Evolutionary conservation across 2,888 invertebrate genomes (phyloP), one percentile per base, ranked within the genome.

Genomic region (Myathropa florea): DNA sequence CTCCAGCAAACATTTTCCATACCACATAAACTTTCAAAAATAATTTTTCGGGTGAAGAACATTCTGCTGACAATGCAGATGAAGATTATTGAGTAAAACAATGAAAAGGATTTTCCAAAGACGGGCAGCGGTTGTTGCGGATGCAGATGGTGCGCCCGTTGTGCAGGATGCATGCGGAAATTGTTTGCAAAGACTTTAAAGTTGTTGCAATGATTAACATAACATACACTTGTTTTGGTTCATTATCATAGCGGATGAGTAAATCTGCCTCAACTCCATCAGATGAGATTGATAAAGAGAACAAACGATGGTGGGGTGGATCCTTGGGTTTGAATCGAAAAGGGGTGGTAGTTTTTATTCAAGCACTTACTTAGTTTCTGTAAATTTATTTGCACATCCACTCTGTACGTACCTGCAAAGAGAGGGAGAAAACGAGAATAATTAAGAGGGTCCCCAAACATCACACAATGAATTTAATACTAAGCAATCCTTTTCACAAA

Each of bases 21-120:
- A 61, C 60, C 61, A 36, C 65, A 61, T 61, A 67, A 73, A 80
- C 72, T 80, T 80, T 73, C 39, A 61, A 73, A 73, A 67, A 80
- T 71, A 59, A 73, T 73, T 67, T 73, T 61, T 80, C 33, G 65
- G 80, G 1, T 73, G 67, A 73, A 36, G 53, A 53, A 72, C 30
- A 53, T 33, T 71, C 55, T 67, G 60, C 72, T 67, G 65, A 80
- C 73, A 73, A 60, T 72, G 80, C 67, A 53, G 60, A 72, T 55
- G 67, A 24, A 73, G 46, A 65, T 79, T 76, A 53, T 72, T 60
- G 12, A 14, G 60, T 33, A 60, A 59, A 79, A 79, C 65, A 79
- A 33, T 46, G 14, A 33, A 18, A 7, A 65, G 59, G 18, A 65
- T 39, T 39, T 71, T 33, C 21, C 26, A 21, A 46, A 53, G 28